Conservation (phyloP, 2,888 invertebrate species). For the Drosophila colorata region DNA sequence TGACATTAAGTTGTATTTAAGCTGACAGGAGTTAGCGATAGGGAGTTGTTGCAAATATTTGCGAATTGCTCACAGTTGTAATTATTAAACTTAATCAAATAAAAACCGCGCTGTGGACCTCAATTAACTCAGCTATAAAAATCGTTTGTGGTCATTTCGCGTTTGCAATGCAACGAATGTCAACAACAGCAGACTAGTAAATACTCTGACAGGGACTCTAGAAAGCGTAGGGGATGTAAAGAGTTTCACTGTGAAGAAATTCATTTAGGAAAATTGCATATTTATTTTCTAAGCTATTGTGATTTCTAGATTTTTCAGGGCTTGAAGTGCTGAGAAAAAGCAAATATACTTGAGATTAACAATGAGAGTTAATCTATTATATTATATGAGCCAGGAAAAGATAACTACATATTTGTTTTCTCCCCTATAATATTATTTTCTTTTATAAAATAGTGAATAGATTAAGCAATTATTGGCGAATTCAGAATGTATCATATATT, state of each 20-base stretch:
- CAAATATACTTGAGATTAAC: not conserved
- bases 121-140: conserved; percentile 76
- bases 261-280: no score
- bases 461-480: not conserved
- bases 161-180: conserved; percentile 34
- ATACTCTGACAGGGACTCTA: conserved; percentile 17
- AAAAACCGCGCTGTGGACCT: conserved; percentile 68
- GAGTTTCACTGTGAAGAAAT: no score
- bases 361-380: no score
- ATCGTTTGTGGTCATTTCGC: conserved; percentile 70
- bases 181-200: conserved; percentile 4
- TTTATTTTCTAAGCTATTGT: no score
- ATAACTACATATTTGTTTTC: no score
- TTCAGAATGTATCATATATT: not conserved
- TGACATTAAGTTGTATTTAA: conserved; percentile 23
- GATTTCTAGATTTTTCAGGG: no score
- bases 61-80: conserved; percentile 43
- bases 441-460: not conserved
- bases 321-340: not conserved
- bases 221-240: not conserved
- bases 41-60: conserved; percentile 42
- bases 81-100: conserved; percentile 77
- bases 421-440: no score
- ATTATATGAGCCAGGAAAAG: no score
- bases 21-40: conserved; percentile 22